Conservation (phyloP, 2,113 vertebrate genomes). For the Vombatus ursinus region DNA sequence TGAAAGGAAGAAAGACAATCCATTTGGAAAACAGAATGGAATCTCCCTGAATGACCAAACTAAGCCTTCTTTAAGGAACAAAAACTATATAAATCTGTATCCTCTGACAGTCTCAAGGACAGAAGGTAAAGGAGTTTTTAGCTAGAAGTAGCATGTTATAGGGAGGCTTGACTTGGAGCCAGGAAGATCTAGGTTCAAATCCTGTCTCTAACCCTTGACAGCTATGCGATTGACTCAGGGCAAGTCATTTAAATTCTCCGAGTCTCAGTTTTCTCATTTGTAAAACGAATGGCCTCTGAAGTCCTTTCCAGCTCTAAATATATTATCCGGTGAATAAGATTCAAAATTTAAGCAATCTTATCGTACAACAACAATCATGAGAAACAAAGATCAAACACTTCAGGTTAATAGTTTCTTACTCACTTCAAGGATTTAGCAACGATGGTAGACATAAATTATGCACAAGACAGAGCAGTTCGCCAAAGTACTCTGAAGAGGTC, state of each 20-base stretch:
- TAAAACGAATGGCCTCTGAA: neutral
- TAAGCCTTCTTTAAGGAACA: neutral
- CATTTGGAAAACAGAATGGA: neutral
- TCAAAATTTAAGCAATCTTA: neutral
- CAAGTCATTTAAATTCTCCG: neutral
- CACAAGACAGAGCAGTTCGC: neutral
- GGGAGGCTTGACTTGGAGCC: neutral
- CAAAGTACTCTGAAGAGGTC: neutral
- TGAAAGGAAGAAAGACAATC: neutral
- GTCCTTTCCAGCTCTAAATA: neutral
- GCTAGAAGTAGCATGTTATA: neutral
- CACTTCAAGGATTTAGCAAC: neutral
- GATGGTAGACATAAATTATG: neutral
- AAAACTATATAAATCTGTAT: neutral
- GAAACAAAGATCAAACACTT: neutral
- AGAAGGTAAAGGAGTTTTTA: neutral
- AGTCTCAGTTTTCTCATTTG: neutral
- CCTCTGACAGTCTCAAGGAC: neutral
- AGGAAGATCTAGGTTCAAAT: neutral
- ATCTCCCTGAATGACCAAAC: neutral
- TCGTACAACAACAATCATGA: neutral
- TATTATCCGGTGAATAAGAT: neutral
- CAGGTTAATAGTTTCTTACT: neutral
- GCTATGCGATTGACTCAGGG: neutral
- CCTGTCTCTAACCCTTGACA: neutral